Base-by-base conservation (phyloP, 2,888 invertebrate species). In the Xestia xanthographa region DNA sequence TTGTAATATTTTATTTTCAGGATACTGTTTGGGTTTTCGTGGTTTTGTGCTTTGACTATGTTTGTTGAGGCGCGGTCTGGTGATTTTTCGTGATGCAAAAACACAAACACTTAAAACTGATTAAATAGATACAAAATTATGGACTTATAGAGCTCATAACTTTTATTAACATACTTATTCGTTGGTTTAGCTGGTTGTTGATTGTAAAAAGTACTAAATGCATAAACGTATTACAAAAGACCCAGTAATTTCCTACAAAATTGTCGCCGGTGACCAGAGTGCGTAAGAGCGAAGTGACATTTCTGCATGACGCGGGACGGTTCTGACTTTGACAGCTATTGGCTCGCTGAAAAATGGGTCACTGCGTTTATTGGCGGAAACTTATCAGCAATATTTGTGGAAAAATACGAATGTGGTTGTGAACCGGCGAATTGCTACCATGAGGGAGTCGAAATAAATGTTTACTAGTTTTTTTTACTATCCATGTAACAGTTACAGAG, bases 321-420 rank as follows among this genome's bases (percentile, higher is more conserved):
- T 66, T 71, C 79, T 86, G 84, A 63, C 60, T 74, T 50, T 86
- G 84, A 83, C 86, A 84, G 86, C 62, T 86, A 84, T 84, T 83
- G 86, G 75, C 53, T 72, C 45, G 58, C 53, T 74, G 75, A 84
- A 86, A 84, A 85, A 87, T 85, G 82, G 85, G 75, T 78, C 86
- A 76, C 38, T 76, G 86, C 75, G 65, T 56, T 69, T 62, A 82
- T 67, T 66, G 50, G 58, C 72, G 45, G 78, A 66, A 74, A 74
- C 45, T 70, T 69, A 73, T 85, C 60, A n/a, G 22, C 45, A 22
- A 85, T 76, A 75, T 82, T 53, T 67, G 67, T 50, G 34, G 41
- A 50, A 83, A 75, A 73, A 80, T 72, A 66, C 68, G 62, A 65
- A 65, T 60, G 38, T 58, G 14, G 11, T 29, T 17, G 20, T 38